Evolutionary conservation across 1,140 invertebrate species (phyloP), one percentile per base, ranked within the genome.

Genomic region (Pseudomyrmex flavicornis): DNA sequence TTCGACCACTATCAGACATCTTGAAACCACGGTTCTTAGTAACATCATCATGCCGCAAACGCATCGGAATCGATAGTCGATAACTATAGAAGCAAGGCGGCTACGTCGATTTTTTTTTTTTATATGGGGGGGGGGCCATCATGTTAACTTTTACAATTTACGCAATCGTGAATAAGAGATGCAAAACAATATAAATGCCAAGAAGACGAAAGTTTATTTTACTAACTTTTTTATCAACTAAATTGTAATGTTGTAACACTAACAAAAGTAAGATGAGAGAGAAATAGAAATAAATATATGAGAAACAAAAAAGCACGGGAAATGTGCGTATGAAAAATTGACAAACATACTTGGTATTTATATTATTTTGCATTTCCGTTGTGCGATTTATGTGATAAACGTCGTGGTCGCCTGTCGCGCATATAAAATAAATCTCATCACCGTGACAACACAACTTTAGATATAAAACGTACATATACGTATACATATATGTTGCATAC

Each of bases 381-480:
- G 5, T 52, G 9, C n/a, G 15, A 62, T 61, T 74, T 15, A 8
- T 61, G 15, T 10, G 50, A 62, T 17, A 35, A 69, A 22, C 54
- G 54, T 68, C 82, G 75, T 84, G n/a, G 62, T 63, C 68, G 79
- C 35, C 77, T 82, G 58, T 20, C 70, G 50, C 13, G 7, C 9
- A 59, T 58, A 69, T 66, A 70, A 80, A 61, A 44, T 20, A 8
- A 56, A 58, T 26, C 62, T 82, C 70, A 35, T 35, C 35, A 26
- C 66, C n/a, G 75, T 44, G 56, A 77, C 50, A 46, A 80, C 76
- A 80, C 66, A 80, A 72, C 44, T 70, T 66, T 83, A 83, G 79
- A 83, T 72, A 52, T 83, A 72, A 12, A 70, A 82, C 22, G 73
- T 70, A 74, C 65, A 73, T 76, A 73, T 12, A 10, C 13, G 65